These are phyloP conservation scores for Gymnoscelis rufifasciata DNA, from an alignment of 2,888 invertebrate species.

Conservation along the genomic window DNA sequence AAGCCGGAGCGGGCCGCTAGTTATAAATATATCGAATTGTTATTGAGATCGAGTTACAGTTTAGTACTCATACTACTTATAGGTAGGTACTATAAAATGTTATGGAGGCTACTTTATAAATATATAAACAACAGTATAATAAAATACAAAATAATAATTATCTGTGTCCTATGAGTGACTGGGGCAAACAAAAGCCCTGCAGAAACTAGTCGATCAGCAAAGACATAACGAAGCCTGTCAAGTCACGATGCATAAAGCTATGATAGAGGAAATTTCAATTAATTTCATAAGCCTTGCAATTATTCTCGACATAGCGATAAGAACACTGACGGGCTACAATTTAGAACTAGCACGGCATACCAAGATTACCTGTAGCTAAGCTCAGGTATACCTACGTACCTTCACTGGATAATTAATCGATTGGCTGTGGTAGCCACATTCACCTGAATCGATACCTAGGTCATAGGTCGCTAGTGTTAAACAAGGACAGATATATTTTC, in stretches of 20 bases:
- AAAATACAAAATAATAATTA: too few species aligned
- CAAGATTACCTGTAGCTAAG: constrained; percentile 46
- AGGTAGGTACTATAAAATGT: too few species aligned
- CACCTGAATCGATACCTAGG: constrained; percentile 71
- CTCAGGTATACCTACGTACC: constrained; percentile 36
- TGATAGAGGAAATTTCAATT: constrained; percentile 13
- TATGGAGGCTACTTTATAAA: too few species aligned
- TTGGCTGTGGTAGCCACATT: constrained; percentile 63
- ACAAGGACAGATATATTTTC: constrained; percentile 64
- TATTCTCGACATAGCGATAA: constrained; percentile 21
- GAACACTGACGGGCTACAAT: constrained; percentile 20
- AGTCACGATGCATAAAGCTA: constrained; percentile 10
- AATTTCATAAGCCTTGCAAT: constrained; percentile 17
- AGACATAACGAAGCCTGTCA: not conserved
- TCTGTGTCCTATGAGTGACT: too few species aligned
- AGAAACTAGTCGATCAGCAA: not conserved
- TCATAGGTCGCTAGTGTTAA: constrained; percentile 69
- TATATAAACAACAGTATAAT: too few species aligned
- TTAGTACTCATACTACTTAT: too few species aligned
- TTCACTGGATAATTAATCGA: constrained; percentile 55
- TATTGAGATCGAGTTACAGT: too few species aligned
- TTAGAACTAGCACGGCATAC: constrained; percentile 32
- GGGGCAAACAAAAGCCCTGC: too few species aligned
- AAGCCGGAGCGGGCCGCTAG: too few species aligned
- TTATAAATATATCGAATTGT: too few species aligned